phyloP scores from a whole-genome alignment of 2,797 vertebrate genomes.

The Graptemys geographica region DNA sequence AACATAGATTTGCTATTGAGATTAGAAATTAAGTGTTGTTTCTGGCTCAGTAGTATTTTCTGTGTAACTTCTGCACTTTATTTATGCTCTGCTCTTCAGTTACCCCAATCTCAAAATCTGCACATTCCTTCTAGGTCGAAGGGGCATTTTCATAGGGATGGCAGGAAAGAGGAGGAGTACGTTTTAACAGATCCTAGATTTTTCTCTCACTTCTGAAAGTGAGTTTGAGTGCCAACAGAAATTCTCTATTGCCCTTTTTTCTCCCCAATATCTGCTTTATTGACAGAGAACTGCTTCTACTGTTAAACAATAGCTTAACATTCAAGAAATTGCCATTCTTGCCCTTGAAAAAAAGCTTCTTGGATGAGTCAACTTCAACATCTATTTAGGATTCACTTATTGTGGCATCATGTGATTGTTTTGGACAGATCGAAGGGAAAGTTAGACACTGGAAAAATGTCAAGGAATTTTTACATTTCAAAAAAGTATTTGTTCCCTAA shows the following conservation, averaged over 20 bases:
- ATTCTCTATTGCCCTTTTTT: neutral
- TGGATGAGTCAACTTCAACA: neutral
- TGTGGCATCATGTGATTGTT: neutral
- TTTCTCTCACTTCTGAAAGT: neutral
- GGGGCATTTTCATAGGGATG: neutral
- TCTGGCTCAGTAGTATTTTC: neutral
- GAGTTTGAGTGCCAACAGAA: neutral
- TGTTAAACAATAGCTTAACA: neutral
- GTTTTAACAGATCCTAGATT: neutral
- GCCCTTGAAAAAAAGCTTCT: neutral
- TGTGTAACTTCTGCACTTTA: neutral
- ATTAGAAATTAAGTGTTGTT: neutral
- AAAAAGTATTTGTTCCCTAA: neutral
- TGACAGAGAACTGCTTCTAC: neutral
- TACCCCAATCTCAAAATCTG: neutral
- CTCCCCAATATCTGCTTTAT: neutral
- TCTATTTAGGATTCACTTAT: neutral
- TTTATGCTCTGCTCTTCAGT: neutral
- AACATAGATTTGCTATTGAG: neutral
- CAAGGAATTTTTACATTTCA: neutral
- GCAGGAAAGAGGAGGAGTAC: neutral
- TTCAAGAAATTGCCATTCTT: neutral
- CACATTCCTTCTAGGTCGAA: neutral
- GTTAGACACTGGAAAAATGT: neutral
- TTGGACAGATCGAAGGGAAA: neutral